Conservation (phyloP, 2,888 invertebrate genomes). For the Thelaira solivaga region DNA sequence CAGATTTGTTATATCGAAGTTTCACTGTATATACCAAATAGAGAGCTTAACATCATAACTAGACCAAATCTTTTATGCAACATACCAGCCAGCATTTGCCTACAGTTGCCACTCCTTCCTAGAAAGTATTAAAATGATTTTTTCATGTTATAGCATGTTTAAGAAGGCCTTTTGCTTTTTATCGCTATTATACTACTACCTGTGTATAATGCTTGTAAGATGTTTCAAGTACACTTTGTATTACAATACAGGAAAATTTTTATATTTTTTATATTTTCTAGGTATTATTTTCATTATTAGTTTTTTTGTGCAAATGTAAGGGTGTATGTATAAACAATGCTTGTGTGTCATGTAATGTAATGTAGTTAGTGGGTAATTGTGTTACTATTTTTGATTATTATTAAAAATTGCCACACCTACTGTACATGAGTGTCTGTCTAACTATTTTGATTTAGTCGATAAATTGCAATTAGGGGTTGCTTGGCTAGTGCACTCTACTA, state of each 20-base stretch:
- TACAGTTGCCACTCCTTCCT: no score
- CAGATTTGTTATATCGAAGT: no score
- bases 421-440: slow-evolving; percentile 14
- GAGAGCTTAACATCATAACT: no score
- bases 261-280: not conserved
- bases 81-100: no score
- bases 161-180: slow-evolving; percentile 5
- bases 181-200: no score
- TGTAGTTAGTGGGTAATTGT: slow-evolving; percentile 43
- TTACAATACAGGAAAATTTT: slow-evolving; percentile 21
- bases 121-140: no score
- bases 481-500: not conserved
- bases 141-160: not conserved
- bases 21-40: no score
- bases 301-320: not conserved
- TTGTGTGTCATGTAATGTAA: slow-evolving; percentile 5
- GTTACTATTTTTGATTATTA: slow-evolving; percentile 5
- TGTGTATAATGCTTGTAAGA: no score
- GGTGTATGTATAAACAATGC: not conserved
- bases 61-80: no score
- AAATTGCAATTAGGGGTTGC: slow-evolving; percentile 12
- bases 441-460: not conserved
- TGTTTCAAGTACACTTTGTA: no score
- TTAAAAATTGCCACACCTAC: slow-evolving; percentile 55
- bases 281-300: not conserved